A percentile compares a stretch with the other conserved stretches of the same genome.
phyloP scores from a whole-genome alignment of 2,113 vertebrate species.

The Benitochromis conjunctus region DNA sequence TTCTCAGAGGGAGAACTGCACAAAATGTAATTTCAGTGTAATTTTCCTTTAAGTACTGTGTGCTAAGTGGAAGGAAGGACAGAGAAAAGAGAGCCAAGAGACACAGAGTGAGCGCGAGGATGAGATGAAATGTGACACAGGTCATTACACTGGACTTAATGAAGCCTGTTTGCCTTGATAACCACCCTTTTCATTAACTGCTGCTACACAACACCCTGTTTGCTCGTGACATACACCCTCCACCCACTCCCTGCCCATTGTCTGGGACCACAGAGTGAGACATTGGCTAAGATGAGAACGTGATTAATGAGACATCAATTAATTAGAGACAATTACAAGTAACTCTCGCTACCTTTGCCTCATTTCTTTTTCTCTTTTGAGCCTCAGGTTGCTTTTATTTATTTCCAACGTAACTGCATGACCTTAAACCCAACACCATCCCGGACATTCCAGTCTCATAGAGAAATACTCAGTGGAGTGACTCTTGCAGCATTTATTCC shows the following conservation, averaged over 20 bases:
- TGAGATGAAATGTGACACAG: slow-evolving; percentile 44
- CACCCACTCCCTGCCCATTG: background rate
- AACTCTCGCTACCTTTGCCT: background rate
- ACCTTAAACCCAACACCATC: background rate
- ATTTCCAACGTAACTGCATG: background rate
- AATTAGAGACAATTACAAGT: slow-evolving; percentile 46
- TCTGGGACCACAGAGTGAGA: slow-evolving; percentile 20
- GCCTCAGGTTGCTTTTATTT: background rate
- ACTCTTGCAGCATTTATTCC: background rate
- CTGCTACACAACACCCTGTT: slow-evolving; percentile 32
- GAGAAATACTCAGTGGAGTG: background rate
- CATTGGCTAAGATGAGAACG: slow-evolving; percentile 38
- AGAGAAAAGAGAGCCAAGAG: background rate
- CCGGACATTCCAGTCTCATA: background rate
- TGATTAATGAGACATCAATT: slow-evolving; percentile 53
- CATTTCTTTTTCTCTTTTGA: background rate
- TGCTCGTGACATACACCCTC: background rate
- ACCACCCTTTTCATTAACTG: slow-evolving; percentile 58
- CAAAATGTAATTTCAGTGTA: background rate
- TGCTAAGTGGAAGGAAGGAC: background rate
- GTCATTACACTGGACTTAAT: slow-evolving; percentile 61
- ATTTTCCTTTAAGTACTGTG: background rate
- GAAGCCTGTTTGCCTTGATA: slow-evolving; percentile 55
- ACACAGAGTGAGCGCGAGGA: background rate
- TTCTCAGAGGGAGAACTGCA: background rate